Base-by-base conservation (phyloP, 1,140 invertebrate species). In the Melanaphis sacchari region DNA sequence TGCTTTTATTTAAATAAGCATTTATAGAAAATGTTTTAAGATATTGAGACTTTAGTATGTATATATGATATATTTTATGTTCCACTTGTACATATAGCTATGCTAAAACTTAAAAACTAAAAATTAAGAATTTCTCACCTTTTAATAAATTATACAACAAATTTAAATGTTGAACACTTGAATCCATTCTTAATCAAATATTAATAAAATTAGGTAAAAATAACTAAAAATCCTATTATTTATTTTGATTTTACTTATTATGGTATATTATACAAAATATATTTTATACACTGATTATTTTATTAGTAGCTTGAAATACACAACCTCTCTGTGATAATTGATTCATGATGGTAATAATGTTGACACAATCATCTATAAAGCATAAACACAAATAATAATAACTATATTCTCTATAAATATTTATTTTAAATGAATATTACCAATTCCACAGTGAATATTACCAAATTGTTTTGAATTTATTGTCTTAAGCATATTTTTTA, bases 361-460 rank as follows among this genome's bases (percentile, higher is more conserved):
- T 93, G 21, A 84, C 91, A 54, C 91, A 93, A 41, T 93, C 91
- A 54, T 93, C 91, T 93, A 85, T 76, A 82, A 82, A 92, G 21
- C 40, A 43, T 40, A 91, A 91, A 76, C 18, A 76, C 6, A 89
- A 89, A 24, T 54, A 54, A 38, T 36, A 40, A 38, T n/a, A 43
- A 93, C n/a, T n/a, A 54, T 85, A 22, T 87, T 41, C 26, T n/a
- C 26, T 24, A 59, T 54, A n/a, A 21, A 49, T 40, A 84, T n/a
- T 40, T n/a, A 66, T n/a, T 43, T n/a, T 18, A 85, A 93, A 89
- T 84, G n/a, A 93, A 54, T 31, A 36, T 93, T 93, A 94, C 93
- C 93, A 24, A 93, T 93, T 66, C 93, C 93, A 94, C 46, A 91
- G 24, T 94, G 93, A 40, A 94, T 81, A 52, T 46, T 93, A 41